These are phyloP conservation scores for Neocloeon triangulifer DNA, from an alignment of 1,140 invertebrate genomes.

Conservation along the genomic window DNA sequence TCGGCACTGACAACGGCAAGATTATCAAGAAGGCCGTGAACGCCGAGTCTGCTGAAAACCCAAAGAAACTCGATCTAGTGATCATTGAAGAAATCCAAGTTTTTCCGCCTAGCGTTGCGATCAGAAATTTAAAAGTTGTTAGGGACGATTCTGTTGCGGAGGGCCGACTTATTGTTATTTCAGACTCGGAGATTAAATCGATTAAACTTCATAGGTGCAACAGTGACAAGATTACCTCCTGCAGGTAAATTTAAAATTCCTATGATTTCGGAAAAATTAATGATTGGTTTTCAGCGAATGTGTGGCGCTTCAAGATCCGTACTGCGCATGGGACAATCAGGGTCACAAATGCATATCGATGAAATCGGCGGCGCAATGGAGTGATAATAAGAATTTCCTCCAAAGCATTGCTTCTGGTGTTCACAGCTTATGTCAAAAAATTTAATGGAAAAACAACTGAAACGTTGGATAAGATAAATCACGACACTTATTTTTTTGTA, in stretches of 20 bases:
- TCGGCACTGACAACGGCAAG: conserved; percentile 90
- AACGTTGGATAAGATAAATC: too few relatives aligned
- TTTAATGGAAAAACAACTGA: too few relatives aligned
- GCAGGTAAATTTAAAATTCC: conserved; percentile 35
- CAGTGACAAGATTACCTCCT: conserved; percentile 66
- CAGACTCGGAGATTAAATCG: conserved; percentile 64
- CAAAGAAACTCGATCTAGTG: conserved; percentile 57
- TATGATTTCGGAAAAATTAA: conserved; percentile 6
- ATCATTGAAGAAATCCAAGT: conserved; percentile 88
- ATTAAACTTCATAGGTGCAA: conserved; percentile 76
- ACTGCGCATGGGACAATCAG: conserved; percentile 89
- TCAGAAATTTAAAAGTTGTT: conserved; percentile 59
- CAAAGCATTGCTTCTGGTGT: conserved; percentile 65
- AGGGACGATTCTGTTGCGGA: conserved; percentile 34
- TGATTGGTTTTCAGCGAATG: conserved; percentile 47
- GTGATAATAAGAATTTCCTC: conserved; percentile 54
- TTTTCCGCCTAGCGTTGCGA: conserved; percentile 52
- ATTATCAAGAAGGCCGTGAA: conserved; percentile 90
- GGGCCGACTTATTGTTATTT: conserved; percentile 69
- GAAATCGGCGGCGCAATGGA: conserved; percentile 44
- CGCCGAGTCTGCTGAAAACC: conserved; percentile 55
- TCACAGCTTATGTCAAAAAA: conserved; percentile 57
- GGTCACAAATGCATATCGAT: conserved; percentile 51
- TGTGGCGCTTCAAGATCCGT: conserved; percentile 89
- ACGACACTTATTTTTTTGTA: too few relatives aligned